Evolutionary conservation across 2,113 vertebrate species (phyloP).

Genomic region (Rhinopomastus cyanomelas): DNA sequence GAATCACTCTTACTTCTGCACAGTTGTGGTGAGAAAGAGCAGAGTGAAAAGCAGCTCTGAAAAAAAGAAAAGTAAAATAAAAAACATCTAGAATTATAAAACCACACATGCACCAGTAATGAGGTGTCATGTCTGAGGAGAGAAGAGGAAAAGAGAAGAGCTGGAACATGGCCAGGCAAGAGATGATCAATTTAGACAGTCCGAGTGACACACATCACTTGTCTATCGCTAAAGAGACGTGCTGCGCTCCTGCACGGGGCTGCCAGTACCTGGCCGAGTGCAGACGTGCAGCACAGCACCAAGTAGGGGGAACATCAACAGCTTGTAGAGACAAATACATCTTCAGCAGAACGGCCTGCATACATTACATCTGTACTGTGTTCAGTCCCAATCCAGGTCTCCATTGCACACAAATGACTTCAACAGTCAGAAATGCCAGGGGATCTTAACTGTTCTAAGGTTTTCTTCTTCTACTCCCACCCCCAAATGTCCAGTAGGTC

Average conservation of each 20-base stretch:
- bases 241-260: constrained; percentile 7
- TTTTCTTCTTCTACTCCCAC: neutral
- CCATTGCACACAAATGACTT: constrained; percentile 27
- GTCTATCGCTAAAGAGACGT: neutral
- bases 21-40: constrained; percentile 13
- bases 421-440: constrained; percentile 65
- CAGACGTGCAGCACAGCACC: neutral
- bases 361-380: constrained; percentile 34
- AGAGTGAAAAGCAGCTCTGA: constrained; percentile 51
- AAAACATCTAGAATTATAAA: constrained; percentile 22
- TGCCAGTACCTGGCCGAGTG: neutral
- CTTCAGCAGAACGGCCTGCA: constrained; percentile 24
- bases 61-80: neutral
- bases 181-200: constrained; percentile 43
- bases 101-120: constrained; percentile 32
- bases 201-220: constrained; percentile 3
- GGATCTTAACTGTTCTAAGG: constrained; percentile 71
- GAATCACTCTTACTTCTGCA: constrained; percentile 47
- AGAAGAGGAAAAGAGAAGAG: constrained; percentile 23
- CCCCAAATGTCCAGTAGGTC: neutral
- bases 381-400: constrained; percentile 18
- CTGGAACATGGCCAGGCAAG: constrained; percentile 46
- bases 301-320: constrained; percentile 19
- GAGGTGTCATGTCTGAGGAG: constrained; percentile 50
- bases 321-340: neutral